Percentiles rank a stretch among this genome's conserved stretches.
Conservation (phyloP, 2,113 vertebrate species). For the Corvus cornix region DNA sequence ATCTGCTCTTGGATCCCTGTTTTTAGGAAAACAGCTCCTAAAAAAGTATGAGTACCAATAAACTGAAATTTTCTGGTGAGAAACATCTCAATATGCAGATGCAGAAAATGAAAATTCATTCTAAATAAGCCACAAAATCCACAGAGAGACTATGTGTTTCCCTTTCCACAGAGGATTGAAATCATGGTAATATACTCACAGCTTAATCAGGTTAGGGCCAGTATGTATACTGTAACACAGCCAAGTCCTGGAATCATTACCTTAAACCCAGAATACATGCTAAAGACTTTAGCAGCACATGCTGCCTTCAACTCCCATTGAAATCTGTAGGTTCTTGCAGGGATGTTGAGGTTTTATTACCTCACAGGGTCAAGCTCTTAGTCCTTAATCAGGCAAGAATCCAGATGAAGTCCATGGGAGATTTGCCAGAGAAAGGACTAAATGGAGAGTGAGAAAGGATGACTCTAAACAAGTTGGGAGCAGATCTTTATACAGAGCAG, state of each 20-base stretch:
- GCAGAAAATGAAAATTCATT: constrained; percentile 33
- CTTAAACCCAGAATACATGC: not conserved
- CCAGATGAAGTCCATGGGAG: constrained; percentile 16
- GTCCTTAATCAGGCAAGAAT: constrained; percentile 43
- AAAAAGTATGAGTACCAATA: not conserved
- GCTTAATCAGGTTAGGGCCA: constrained; percentile 47
- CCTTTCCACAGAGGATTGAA: constrained; percentile 1
- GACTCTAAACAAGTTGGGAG: constrained; percentile 33
- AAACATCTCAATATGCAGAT: not conserved
- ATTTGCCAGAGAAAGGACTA: constrained; percentile 33
- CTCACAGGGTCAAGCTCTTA: constrained; percentile 34
- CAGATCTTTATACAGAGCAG: constrained; percentile 14
- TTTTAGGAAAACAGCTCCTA: not conserved
- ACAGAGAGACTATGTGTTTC: not conserved
- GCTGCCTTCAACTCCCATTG: not conserved
- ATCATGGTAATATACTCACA: constrained; percentile 29
- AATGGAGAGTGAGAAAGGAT: constrained; percentile 38
- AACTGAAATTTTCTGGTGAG: not conserved
- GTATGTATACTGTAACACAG: not conserved
- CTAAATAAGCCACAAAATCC: constrained; percentile 43
- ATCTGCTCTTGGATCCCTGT: not conserved
- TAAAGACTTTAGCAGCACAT: constrained; percentile 23
- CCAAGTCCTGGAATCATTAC: constrained; percentile 48
- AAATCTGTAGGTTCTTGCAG: not conserved
- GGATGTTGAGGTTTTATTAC: constrained; percentile 20